Evolutionary conservation across 2,797 vertebrate genomes (phyloP), one percentile per base, ranked within the genome.

Genomic region (Erethizon dorsatum): DNA sequence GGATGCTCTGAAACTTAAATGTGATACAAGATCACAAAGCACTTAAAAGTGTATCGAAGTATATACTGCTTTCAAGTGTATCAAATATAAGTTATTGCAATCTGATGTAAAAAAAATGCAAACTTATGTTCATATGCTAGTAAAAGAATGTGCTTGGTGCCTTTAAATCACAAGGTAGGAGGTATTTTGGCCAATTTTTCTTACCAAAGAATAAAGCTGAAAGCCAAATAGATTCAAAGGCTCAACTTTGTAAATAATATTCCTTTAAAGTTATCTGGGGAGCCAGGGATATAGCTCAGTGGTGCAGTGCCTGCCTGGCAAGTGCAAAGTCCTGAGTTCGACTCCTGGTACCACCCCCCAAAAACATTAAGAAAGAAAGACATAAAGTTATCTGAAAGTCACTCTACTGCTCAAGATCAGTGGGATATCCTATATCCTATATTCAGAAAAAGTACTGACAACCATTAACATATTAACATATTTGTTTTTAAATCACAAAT

Each of bases 301-400:
- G 26, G 59, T 26, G 12, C 26, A 63, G 56, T 2, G 20, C 56
- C 56, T 57, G 6, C 56, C 56, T 57, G 56, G 56, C 56, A 57
- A 57, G 56, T 12, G 22, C 22, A 6, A 63, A 9, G 59, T 63
- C 26, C 59, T 63, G 59, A 63, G 59, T 63, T 63, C 2, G 59
- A 63, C 28, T 26, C 59, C 11, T 26, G 12, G 59, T 63, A 63
- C 56, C 20, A 41, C 37, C 56, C 20, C 56, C 20, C 59, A 28
- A 63, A 63, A 26, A 28, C 28, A 63, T 41, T 41, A 61, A 61
- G 24, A 14, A 54, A 56, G 2, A 56, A 56, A 22, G 5, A 22
- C 20, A 57, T 71, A 90, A 95, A 95, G 63, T 61, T 37, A 95
- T 50, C 75, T 86, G n/a, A 73, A 65, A 85, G 54, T 97, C 83